A percentile compares a stretch with the other conserved stretches of the same genome.
Evolutionary conservation across 2,888 invertebrate genomes (phyloP).

Genomic region (Pteria penguin): DNA sequence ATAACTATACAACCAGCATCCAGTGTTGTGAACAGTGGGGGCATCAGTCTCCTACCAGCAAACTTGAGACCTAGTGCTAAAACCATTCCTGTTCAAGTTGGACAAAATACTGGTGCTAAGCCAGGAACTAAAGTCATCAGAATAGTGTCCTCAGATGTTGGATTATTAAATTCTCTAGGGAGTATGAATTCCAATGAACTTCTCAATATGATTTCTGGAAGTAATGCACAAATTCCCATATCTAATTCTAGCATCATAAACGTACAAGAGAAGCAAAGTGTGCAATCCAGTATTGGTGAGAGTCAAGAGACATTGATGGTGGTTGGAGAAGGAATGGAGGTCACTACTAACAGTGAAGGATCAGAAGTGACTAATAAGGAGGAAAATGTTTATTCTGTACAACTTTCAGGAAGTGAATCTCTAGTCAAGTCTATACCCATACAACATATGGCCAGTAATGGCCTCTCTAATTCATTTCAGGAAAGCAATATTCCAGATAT

Average conservation of each 20-base stretch:
- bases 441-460: slow-evolving; percentile 1
- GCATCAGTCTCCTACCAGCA: slow-evolving; percentile 21
- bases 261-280: neutral
- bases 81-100: neutral
- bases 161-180: neutral
- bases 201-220: neutral
- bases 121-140: slow-evolving; percentile 8
- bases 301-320: too few relatives aligned
- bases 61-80: neutral
- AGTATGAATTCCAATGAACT: slow-evolving; percentile 1
- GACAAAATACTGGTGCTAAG: neutral
- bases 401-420: neutral
- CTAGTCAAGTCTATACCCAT: neutral
- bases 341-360: neutral
- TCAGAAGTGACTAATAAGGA: neutral
- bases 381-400: neutral
- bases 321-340: too few relatives aligned
- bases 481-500: neutral
- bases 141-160: neutral
- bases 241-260: neutral
- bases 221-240: neutral
- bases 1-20: neutral
- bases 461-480: neutral
- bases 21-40: slow-evolving; percentile 25
- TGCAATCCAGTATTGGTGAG: neutral